These are phyloP conservation scores for Sweltsa coloradensis DNA, from an alignment of 1,140 invertebrate genomes.

Conservation along the genomic window DNA sequence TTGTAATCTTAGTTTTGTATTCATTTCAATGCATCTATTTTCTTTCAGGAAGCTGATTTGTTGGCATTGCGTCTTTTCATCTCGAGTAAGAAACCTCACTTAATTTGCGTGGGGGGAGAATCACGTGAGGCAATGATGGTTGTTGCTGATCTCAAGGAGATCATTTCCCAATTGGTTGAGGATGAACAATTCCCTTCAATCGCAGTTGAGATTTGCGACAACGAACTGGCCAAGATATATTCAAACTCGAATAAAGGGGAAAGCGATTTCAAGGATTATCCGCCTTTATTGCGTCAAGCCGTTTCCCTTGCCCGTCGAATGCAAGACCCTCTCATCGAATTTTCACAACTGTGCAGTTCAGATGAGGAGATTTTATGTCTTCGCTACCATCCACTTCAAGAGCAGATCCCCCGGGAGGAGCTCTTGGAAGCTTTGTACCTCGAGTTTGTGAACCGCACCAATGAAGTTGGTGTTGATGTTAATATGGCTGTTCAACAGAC, in stretches of 20 bases:
- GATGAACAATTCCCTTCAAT: constrained; percentile 82
- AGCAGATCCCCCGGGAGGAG: constrained; percentile 74
- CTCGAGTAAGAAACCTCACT: constrained; percentile 81
- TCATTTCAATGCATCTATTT: no score
- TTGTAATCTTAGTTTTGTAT: no score
- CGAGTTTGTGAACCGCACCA: constrained; percentile 87
- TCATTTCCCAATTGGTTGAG: constrained; percentile 61
- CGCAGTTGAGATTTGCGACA: constrained; percentile 84
- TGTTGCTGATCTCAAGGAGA: constrained; percentile 68
- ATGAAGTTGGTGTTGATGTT: constrained; percentile 98
- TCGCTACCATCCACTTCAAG: constrained; percentile 77
- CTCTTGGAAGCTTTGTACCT: constrained; percentile 71
- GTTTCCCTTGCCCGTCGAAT: constrained; percentile 83
- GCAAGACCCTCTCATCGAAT: constrained; percentile 94
- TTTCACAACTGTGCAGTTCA: constrained; percentile 84
- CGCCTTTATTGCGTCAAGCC: constrained; percentile 73
- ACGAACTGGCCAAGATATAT: constrained; percentile 83
- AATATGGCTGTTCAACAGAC: constrained; percentile 82
- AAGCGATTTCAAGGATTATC: constrained; percentile 86
- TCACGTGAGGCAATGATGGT: constrained; percentile 79
- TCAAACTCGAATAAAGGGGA: constrained; percentile 80
- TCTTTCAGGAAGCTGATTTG: constrained; percentile 61
- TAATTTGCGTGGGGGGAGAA: constrained; percentile 82
- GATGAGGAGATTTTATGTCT: constrained; percentile 95
- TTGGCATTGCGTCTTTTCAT: constrained; percentile 77